Conservation (phyloP, 2,888 invertebrate species). For the Lampropteryx suffumata region DNA sequence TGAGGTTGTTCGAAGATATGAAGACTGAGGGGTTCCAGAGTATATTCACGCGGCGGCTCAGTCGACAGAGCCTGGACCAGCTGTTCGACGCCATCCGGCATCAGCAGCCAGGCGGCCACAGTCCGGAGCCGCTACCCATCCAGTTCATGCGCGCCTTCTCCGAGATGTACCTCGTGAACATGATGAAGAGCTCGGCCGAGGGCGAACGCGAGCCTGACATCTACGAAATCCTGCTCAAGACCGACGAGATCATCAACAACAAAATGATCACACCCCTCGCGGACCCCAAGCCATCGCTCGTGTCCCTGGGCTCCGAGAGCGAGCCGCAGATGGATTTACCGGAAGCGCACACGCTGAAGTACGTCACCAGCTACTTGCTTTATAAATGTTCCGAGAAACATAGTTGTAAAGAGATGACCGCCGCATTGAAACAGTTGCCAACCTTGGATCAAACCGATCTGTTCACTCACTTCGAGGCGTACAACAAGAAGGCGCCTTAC, state of each 20-base stretch:
- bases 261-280: constrained; percentile 21
- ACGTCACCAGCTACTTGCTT: constrained; percentile 30
- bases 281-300: constrained; percentile 14
- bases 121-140: constrained; percentile 21
- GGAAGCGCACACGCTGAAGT: constrained; percentile 24
- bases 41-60: constrained; percentile 24
- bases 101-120: constrained; percentile 18
- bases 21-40: constrained; percentile 21
- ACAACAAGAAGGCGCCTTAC: constrained; percentile 25
- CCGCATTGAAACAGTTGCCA: constrained; percentile 24
- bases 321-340: constrained; percentile 25
- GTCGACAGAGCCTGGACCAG: constrained; percentile 16
- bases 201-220: constrained; percentile 23
- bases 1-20: constrained; percentile 37
- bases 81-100: constrained; percentile 25
- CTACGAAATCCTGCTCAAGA: constrained; percentile 26
- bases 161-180: constrained; percentile 22
- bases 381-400: constrained; percentile 30
- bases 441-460: constrained; percentile 21
- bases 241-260: constrained; percentile 25
- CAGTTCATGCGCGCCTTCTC: constrained; percentile 29
- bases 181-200: constrained; percentile 24
- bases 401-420: constrained; percentile 21
- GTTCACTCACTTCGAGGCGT: constrained; percentile 24
- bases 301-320: constrained; percentile 24